These are phyloP conservation scores for Calephelis virginiensis DNA, from an alignment of 1,140 invertebrate species.

Conservation along the genomic window DNA sequence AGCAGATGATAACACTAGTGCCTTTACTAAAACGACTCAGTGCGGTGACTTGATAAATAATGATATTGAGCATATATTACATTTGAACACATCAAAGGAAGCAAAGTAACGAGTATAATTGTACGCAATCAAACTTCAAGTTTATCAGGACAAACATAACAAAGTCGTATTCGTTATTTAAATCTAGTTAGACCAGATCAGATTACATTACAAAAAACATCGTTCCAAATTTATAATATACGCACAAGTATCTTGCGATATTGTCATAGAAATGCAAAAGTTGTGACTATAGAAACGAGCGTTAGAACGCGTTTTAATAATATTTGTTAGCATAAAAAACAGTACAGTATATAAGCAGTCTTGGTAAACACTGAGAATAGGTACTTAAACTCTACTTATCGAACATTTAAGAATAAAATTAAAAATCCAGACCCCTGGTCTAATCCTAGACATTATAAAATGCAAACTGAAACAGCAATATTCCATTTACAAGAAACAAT, in stretches of 20 bases:
- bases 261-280: conserved; percentile 76
- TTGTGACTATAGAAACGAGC: conserved; percentile 70
- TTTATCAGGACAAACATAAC: conserved; percentile 13
- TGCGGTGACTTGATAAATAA: conserved; percentile 35
- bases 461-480: conserved; percentile 77
- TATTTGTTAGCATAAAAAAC: conserved; percentile 69
- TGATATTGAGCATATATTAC: conserved; percentile 61
- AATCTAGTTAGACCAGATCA: conserved; percentile 61
- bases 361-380: conserved; percentile 77
- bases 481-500: conserved; percentile 75
- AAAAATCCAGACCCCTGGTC: conserved; percentile 58
- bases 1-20: conserved; percentile 24
- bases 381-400: conserved; percentile 73
- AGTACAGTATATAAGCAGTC: conserved; percentile 77
- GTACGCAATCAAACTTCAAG: conserved; percentile 21
- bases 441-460: conserved; percentile 72
- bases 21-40: conserved; percentile 37
- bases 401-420: conserved; percentile 73
- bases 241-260: conserved; percentile 62
- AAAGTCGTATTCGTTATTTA: conserved; percentile 40
- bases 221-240: conserved; percentile 35
- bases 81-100: conserved; percentile 72
- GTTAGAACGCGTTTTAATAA: conserved; percentile 40
- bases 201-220: conserved; percentile 33
- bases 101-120: conserved; percentile 42